Percentiles rank a stretch among this genome's conserved stretches.
Evolutionary conservation across 2,888 invertebrate species (phyloP).

Genomic region (Nyleta sp.): DNA sequence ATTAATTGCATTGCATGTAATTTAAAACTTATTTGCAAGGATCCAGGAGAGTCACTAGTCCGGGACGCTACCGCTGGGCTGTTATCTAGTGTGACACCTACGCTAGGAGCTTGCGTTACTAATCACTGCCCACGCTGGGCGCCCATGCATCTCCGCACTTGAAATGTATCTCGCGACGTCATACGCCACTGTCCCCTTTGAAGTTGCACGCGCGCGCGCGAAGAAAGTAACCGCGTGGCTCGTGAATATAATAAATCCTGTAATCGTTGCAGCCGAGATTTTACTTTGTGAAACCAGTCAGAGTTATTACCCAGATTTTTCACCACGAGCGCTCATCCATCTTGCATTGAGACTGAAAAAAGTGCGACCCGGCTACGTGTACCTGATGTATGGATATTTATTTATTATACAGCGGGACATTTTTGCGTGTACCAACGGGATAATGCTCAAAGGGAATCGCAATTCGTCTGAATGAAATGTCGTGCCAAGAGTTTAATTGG

Average conservation of each 20-base stretch:
- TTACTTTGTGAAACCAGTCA: slow-evolving; percentile 31
- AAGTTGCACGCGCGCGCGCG: slow-evolving; percentile 55
- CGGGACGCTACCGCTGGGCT: slow-evolving; percentile 17
- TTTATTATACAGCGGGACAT: slow-evolving; percentile 27
- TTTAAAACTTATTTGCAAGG: slow-evolving; percentile 1
- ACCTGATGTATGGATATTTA: slow-evolving; percentile 48
- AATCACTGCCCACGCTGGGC: slow-evolving; percentile 64
- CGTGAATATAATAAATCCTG: slow-evolving; percentile 49
- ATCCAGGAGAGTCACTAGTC: background rate
- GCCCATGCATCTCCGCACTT: slow-evolving; percentile 33
- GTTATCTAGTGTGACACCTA: slow-evolving; percentile 68
- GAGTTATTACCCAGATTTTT: slow-evolving; percentile 49
- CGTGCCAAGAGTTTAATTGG: no score
- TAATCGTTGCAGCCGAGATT: slow-evolving; percentile 40
- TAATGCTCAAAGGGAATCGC: slow-evolving; percentile 16
- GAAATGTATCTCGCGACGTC: slow-evolving; percentile 38
- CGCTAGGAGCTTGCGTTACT: slow-evolving; percentile 62
- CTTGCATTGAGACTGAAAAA: slow-evolving; percentile 48
- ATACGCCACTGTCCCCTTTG: slow-evolving; percentile 43
- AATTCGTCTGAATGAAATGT: no score
- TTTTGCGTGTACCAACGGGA: slow-evolving; percentile 12
- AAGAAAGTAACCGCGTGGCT: slow-evolving; percentile 48
- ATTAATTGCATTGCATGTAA: no score
- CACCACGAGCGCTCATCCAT: slow-evolving; percentile 25
- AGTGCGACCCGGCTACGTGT: slow-evolving; percentile 15